These are phyloP conservation scores for Melieria picta DNA, from an alignment of 2,888 invertebrate genomes.

Conservation along the genomic window DNA sequence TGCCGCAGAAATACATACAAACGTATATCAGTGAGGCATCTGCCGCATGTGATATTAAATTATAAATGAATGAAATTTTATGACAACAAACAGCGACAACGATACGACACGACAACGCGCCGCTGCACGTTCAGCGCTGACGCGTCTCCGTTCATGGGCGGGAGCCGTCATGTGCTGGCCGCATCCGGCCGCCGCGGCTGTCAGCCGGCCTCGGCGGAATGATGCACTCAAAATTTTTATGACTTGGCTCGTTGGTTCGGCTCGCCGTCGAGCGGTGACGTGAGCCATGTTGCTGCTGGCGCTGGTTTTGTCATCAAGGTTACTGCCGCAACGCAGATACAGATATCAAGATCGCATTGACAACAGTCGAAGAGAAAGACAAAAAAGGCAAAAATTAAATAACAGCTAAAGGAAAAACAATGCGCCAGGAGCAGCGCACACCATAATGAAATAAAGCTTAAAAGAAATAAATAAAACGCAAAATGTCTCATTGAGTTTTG, in stretches of 20 bases:
- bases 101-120: background rate
- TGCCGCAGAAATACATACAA: constrained; percentile 18
- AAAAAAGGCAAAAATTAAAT: constrained; percentile 19
- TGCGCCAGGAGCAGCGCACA: constrained; percentile 9
- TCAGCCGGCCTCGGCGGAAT: background rate
- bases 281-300: constrained; percentile 13
- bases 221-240: constrained; percentile 23
- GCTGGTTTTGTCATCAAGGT: constrained; percentile 38
- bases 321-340: constrained; percentile 24
- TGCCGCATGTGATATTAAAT: constrained; percentile 54
- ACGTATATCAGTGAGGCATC: constrained; percentile 29
- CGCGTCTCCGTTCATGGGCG: background rate
- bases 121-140: background rate
- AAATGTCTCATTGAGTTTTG: constrained; percentile 35
- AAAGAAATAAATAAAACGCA: constrained; percentile 32
- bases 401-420: constrained; percentile 14
- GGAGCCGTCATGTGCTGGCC: background rate
- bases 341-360: constrained; percentile 32
- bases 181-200: background rate
- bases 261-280: constrained; percentile 5
- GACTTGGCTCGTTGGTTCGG: constrained; percentile 10
- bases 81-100: constrained; percentile 38
- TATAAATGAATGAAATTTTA: constrained; percentile 59
- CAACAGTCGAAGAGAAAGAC: constrained; percentile 36
- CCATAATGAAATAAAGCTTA: constrained; percentile 9